These are phyloP conservation scores for Pygoscelis adeliae DNA, from an alignment of 2,113 vertebrate species.

Conservation along the genomic window DNA sequence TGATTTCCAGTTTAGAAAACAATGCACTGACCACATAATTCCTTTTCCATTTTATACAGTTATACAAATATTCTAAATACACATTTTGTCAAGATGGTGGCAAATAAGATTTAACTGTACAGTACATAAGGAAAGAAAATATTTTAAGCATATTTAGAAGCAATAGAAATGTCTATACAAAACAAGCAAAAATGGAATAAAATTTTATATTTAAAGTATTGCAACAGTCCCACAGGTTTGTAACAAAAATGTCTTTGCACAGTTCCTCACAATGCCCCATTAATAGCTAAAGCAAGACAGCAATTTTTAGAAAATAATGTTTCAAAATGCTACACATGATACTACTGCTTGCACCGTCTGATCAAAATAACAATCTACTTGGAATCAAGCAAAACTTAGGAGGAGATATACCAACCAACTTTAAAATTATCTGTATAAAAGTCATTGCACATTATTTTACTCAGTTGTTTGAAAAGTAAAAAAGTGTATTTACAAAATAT, in stretches of 20 bases:
- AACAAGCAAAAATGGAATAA: constrained; percentile 88
- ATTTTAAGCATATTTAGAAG: constrained; percentile 88
- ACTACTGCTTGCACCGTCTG: constrained; percentile 83
- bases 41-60: constrained; percentile 88
- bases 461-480: constrained; percentile 88
- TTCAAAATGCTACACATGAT: constrained; percentile 83
- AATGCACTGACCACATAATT: constrained; percentile 86
- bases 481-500: constrained; percentile 89
- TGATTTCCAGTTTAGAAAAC: constrained; percentile 92
- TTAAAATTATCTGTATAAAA: constrained; percentile 86
- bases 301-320: constrained; percentile 80
- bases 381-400: constrained; percentile 80
- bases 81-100: constrained; percentile 83
- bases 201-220: constrained; percentile 94
- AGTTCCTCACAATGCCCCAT: constrained; percentile 83
- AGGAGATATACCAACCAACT: constrained; percentile 81
- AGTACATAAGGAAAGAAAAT: constrained; percentile 80
- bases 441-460: constrained; percentile 87
- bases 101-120: constrained; percentile 84
- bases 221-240: constrained; percentile 95
- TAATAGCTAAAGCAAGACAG: constrained; percentile 84
- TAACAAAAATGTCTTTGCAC: constrained; percentile 86
- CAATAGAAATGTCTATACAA: constrained; percentile 90
- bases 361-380: constrained; percentile 82
- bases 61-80: constrained; percentile 93